Evolutionary conservation across 2,797 vertebrate genomes (phyloP).

Genomic region (Okamejei kenojei): DNA sequence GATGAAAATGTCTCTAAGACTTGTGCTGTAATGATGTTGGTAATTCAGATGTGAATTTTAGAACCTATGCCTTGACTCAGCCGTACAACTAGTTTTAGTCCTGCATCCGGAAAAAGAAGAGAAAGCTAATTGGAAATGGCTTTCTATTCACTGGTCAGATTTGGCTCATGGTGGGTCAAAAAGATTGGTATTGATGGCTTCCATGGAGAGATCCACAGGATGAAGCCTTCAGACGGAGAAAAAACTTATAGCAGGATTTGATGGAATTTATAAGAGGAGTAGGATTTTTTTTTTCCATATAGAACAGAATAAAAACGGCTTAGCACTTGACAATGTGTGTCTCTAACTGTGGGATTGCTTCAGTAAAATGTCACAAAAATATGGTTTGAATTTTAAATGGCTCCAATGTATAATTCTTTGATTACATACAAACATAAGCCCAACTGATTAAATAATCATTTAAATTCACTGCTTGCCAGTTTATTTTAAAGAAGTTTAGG

Average conservation of each 20-base stretch:
- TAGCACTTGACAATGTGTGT: not conserved
- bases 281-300: not conserved
- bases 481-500: not conserved
- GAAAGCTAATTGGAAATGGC: not conserved
- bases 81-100: not conserved
- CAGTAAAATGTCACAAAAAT: not conserved
- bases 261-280: not conserved
- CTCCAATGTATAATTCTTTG: not conserved
- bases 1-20: not conserved
- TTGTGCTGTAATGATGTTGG: not conserved
- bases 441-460: not conserved
- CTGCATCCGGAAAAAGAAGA: not conserved
- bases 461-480: not conserved
- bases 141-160: not conserved
- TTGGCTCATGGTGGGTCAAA: slow-evolving; percentile 19
- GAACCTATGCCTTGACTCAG: not conserved
- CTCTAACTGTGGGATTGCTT: not conserved
- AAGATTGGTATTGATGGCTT: slow-evolving; percentile 20
- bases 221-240: not conserved
- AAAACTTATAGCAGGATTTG: not conserved
- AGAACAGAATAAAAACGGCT: not conserved
- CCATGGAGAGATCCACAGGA: slow-evolving; percentile 6
- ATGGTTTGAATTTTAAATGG: not conserved
- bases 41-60: not conserved
- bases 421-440: not conserved